Evolutionary conservation across 2,888 invertebrate species (phyloP), one percentile per base, ranked within the genome.

Genomic region (Nymphalis urticae): DNA sequence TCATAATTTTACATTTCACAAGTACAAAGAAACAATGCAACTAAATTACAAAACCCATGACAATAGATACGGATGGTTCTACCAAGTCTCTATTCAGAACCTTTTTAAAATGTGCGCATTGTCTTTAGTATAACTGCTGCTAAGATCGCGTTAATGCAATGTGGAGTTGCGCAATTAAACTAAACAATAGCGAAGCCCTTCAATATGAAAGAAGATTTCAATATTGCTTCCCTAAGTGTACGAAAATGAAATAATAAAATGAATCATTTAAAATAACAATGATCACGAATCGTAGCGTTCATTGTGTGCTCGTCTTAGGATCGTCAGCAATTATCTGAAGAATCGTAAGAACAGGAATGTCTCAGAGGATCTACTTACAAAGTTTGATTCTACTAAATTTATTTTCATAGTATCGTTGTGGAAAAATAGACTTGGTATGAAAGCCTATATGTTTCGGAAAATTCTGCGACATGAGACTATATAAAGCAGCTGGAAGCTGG

Each of bases 161-260:
- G 54, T 64, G 56, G 47, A 70, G 70, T 61, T 47, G 67, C 48
- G 63, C 70, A 66, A 66, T 70, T 66, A 66, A 42, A 54, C 53
- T 13, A 42, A 36, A 67, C 56, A 67, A 67, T 62, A 54, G 56
- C 17, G 7, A 19, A 32, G 19, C 61, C 53, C 66, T 61, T 61
- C 32, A 61, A 66, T 54, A 60, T 60, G 21, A 21, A 56, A 32
- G 24, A 53, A 10, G 3, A 42, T 42, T 42, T 42, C 42, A 42
- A 42, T 42, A 56, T 56, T 32, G 21, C 21, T 51, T 8, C 24
- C 27, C 54, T 56, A 17, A 32, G 54, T 53, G 16, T 56, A 17
- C 32, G 17, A 56, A 27, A 16, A 32, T 1, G 5, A 17, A 27
- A 56, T 56, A 32, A 54, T 54, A 27, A 27, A 27, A 32, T 51